A percentile compares a stretch with the other conserved stretches of the same genome.
These are phyloP conservation scores for Pantherophis guttatus DNA, from an alignment of 2,113 vertebrate genomes.

Conservation along the genomic window DNA sequence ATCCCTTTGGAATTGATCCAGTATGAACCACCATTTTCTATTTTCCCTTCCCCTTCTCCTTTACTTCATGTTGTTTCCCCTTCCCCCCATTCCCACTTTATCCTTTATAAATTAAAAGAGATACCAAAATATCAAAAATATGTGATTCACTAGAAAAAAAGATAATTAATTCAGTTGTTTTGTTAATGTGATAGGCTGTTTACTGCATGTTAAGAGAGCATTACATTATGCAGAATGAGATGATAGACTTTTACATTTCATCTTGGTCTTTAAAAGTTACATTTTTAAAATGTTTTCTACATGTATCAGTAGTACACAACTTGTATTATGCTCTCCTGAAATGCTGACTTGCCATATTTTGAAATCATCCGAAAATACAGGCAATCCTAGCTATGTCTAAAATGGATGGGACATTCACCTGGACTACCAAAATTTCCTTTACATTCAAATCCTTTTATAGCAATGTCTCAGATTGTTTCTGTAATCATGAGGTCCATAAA, in stretches of 20 bases:
- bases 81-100: not conserved
- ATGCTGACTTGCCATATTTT: not conserved
- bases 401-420: not conserved
- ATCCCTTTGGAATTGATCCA: slow-evolving; percentile 96
- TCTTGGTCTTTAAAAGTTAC: not conserved
- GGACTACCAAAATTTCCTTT: not conserved
- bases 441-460: not conserved
- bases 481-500: not conserved
- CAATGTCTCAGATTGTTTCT: not conserved
- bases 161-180: not conserved
- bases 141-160: not conserved
- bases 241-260: not conserved
- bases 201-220: not conserved
- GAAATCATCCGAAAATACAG: not conserved
- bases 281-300: not conserved
- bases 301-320: not conserved
- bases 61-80: not conserved
- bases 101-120: not conserved
- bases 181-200: not conserved
- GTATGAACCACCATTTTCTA: slow-evolving; percentile 65
- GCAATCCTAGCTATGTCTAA: not conserved
- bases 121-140: not conserved
- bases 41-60: not conserved
- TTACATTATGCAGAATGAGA: not conserved
- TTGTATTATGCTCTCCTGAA: not conserved